Base-by-base conservation (phyloP, 2,113 vertebrate species). In the Cyprinodon tularosa region DNA sequence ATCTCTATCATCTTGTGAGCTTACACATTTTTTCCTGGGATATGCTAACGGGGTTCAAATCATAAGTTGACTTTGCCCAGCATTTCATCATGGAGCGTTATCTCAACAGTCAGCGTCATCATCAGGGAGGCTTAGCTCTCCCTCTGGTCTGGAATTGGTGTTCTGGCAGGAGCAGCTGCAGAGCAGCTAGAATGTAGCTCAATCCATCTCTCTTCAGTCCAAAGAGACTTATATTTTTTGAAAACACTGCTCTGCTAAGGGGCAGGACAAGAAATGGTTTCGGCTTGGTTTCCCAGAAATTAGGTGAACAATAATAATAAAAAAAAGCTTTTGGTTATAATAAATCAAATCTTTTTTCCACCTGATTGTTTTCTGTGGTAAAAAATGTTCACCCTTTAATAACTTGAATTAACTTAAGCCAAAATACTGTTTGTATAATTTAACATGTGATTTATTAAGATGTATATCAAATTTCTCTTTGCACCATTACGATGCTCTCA, bases 371-470 rank as follows among this genome's bases (percentile, higher is more conserved):
- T 80, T 67, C 61, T 61, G 70, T 13, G 2, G 39, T 11, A n/a
- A 15, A 1, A 36, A 72, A 70, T 53, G 67, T n/a, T 1, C 62
- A 48, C 50, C 50, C 20, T 20, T 9, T 45, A 71, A 71, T 13
- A 70, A 72, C 61, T 78, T 38, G 36, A 63, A 68, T 72, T 82
- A 76, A 86, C 47, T 85, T 45, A 67, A 75, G 45, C 53, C 80
- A 83, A 77, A 62, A n/a, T 72, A 74, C 71, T 77, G 64, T 64
- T 77, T n/a, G 63, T 66, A 47, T 74, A 62, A 90, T 89, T 88
- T 76, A 42, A 78, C 72, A 71, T 72, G 78, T 79, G 65, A 77
- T 69, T 12, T 50, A 73, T 66, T 66, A 65, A 77, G 70, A 70
- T 80, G 47, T 79, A 77, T 63, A 84, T 83, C 72, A 82, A 66